A percentile compares a stretch with the other conserved stretches of the same genome.
phyloP scores from a whole-genome alignment of 2,113 vertebrate genomes.

The Lasiurus cinereus region DNA sequence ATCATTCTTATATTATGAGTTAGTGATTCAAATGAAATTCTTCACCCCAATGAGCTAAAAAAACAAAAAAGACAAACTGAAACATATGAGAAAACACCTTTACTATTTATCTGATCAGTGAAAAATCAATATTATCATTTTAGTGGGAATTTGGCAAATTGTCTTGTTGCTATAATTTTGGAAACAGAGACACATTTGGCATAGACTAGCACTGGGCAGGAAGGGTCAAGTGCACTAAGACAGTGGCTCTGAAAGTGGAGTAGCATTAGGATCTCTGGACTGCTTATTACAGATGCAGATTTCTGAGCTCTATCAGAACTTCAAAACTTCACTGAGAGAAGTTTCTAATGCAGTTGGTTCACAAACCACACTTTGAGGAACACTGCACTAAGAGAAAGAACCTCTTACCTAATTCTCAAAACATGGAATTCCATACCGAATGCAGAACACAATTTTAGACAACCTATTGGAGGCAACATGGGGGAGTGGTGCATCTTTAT shows the following conservation, averaged over 20 bases:
- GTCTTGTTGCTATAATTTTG: neutral
- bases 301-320: neutral
- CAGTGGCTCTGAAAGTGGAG: neutral
- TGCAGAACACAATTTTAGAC: neutral
- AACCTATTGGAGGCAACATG: neutral
- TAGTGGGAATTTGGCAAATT: neutral
- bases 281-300: neutral
- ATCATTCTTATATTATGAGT: conserved; percentile 66
- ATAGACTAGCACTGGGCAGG: neutral
- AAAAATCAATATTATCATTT: conserved; percentile 26
- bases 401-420: neutral
- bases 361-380: neutral
- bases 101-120: neutral
- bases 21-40: conserved; percentile 70
- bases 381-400: neutral
- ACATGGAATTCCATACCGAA: neutral
- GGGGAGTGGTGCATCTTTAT: neutral
- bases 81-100: neutral
- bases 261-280: neutral
- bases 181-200: neutral
- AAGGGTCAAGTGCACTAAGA: neutral
- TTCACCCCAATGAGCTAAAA: conserved; percentile 53
- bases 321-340: conserved; percentile 23
- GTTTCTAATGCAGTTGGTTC: neutral
- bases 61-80: conserved; percentile 53